Evolutionary conservation across 2,888 invertebrate genomes (phyloP), one percentile per base, ranked within the genome.

Genomic region (Dyspetes luteomarginatus): DNA sequence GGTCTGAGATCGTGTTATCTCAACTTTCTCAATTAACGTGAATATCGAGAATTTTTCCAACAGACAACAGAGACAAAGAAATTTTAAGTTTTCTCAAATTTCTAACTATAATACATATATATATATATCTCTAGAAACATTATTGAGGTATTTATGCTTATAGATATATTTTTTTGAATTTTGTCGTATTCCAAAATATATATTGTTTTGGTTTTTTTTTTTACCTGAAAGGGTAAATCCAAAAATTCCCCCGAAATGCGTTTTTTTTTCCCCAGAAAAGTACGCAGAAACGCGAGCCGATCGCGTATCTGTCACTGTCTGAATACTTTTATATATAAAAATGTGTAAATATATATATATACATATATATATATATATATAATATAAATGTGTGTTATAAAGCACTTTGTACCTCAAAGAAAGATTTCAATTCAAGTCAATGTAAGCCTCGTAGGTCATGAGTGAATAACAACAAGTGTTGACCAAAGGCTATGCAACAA

Each of bases 11-110:
- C 55, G 50, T 60, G 72, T 52, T 58, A 65, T 71, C 58, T 26
- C 9, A 74, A 79, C 78, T 79, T 79, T 74, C 28, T 68, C 78
- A 69, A 64, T 79, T 74, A 74, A 69, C 30, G 60, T 56, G 69
- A 28, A 26, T 55, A 60, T 62, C 41, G 36, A 56, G 64, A 64
- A 68, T 55, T 74, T 74, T 56, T 24, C 48, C 3, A 3, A 17
- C 3, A 45, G 45, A 26, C 15, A n/a, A 26, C 28, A 22, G 28
- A 65, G 58, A 41, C 24, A 41, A 60, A 60, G 28, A 30, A 43
- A 48, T 9, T 50, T 41, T 52, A 67, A 67, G 30, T 73, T 78
- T 64, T 74, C 22, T 15, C 15, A 68, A 78, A 67, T 78, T 78
- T 68, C 24, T 7, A 73, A 72, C 43, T 52, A 30, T 26, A 15